These are phyloP conservation scores for Cataglyphis rosenhaueri DNA, from an alignment of 2,888 invertebrate species.

Conservation along the genomic window DNA sequence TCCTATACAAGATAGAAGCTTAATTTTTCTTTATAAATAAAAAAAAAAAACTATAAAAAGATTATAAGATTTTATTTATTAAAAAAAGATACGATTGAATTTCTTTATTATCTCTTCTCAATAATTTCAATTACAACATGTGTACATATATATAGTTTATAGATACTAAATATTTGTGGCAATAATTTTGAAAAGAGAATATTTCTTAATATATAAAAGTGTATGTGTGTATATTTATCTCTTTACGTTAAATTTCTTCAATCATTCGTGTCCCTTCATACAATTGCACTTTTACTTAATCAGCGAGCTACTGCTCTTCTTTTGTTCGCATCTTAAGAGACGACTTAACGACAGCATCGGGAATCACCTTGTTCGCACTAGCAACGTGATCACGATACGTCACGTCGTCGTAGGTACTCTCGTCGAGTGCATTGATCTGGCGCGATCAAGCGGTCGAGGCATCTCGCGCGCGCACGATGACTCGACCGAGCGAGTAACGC, in stretches of 20 bases:
- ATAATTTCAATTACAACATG: not conserved
- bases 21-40: not conserved
- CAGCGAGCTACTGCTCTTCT: not conserved
- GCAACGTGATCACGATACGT: conserved; percentile 1
- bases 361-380: conserved; percentile 22
- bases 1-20: not conserved
- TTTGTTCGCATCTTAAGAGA: not conserved
- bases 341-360: conserved; percentile 6
- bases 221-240: not conserved
- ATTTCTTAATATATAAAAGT: not conserved
- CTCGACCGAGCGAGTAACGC: conserved; percentile 46
- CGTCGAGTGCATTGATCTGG: conserved; percentile 35
- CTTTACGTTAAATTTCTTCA: not conserved
- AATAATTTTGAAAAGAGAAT: not conserved
- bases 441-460: conserved; percentile 53
- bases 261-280: not conserved
- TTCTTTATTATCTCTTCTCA: not conserved
- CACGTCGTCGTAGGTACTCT: conserved; percentile 4
- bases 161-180: not conserved
- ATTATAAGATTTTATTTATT: not conserved
- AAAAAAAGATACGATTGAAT: not conserved
- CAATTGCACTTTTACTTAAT: not conserved
- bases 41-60: not conserved
- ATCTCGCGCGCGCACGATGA: conserved; percentile 35
- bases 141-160: not conserved